A percentile compares a stretch with the other conserved stretches of the same genome.
These are phyloP conservation scores for Balaeniceps rex DNA, from an alignment of 2,113 vertebrate genomes.

Conservation along the genomic window DNA sequence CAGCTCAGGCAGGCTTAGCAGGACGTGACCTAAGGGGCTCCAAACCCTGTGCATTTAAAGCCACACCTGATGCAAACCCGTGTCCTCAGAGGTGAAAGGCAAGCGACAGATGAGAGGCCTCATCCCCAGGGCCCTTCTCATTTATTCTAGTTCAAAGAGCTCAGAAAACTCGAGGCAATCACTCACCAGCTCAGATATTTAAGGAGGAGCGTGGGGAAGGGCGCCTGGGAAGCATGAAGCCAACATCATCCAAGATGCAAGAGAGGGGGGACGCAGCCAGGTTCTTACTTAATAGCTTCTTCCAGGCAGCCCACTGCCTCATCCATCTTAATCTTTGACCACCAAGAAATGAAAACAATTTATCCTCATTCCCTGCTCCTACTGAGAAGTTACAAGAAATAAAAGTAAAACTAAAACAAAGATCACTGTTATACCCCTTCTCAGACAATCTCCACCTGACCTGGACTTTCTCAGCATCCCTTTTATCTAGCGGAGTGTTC, in stretches of 20 bases:
- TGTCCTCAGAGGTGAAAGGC: neutral
- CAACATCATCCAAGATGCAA: neutral
- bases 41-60: neutral
- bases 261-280: neutral
- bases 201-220: neutral
- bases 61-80: neutral
- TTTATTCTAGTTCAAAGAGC: constrained; percentile 38
- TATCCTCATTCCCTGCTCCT: constrained; percentile 19
- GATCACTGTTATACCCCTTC: neutral
- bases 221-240: neutral
- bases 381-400: constrained; percentile 35
- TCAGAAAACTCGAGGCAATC: constrained; percentile 15
- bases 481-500: constrained; percentile 48
- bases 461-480: constrained; percentile 42
- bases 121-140: neutral
- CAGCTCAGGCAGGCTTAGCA: neutral
- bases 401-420: constrained; percentile 31
- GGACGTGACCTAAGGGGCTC: neutral
- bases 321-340: constrained; percentile 25
- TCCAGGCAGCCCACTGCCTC: constrained; percentile 11
- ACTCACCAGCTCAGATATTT: constrained; percentile 5
- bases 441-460: neutral
- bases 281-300: constrained; percentile 10
- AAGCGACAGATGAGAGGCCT: neutral
- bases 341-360: constrained; percentile 34